A percentile compares a stretch with the other conserved stretches of the same genome.
Conservation (phyloP, 2,797 vertebrate genomes). For the Megaceryle alcyon region DNA sequence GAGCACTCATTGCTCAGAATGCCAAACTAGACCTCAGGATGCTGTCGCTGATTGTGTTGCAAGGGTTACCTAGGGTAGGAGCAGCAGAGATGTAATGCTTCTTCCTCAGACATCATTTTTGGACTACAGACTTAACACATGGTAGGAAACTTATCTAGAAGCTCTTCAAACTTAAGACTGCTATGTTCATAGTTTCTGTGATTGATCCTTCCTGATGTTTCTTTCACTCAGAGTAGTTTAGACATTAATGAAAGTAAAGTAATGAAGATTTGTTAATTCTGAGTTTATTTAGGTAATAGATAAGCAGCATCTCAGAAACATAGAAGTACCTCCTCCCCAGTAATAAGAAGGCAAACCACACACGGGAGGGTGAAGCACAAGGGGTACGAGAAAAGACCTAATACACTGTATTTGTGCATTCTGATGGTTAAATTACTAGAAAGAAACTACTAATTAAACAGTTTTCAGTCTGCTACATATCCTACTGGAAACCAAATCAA, state of each 20-base stretch:
- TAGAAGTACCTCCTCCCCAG: background rate
- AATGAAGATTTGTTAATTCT: background rate
- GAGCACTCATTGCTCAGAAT: background rate
- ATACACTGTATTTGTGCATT: background rate
- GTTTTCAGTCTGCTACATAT: background rate
- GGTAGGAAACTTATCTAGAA: background rate
- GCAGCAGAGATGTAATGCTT: background rate
- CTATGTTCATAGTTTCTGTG: background rate
- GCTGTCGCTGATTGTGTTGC: background rate
- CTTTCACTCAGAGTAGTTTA: background rate
- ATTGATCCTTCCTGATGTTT: background rate
- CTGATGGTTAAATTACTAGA: background rate
- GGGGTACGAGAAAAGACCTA: background rate
- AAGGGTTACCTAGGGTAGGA: background rate
- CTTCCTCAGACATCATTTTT: background rate
- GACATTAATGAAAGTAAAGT: background rate
- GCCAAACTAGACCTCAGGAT: background rate
- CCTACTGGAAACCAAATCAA: background rate
- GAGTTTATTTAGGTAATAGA: background rate
- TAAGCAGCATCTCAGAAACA: background rate
- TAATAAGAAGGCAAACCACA: background rate
- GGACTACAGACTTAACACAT: accelerated
- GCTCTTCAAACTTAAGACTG: background rate
- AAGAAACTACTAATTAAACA: background rate
- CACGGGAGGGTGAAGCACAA: background rate